phyloP scores from a whole-genome alignment of 2,888 invertebrate species.

The Microchrysa polita region DNA sequence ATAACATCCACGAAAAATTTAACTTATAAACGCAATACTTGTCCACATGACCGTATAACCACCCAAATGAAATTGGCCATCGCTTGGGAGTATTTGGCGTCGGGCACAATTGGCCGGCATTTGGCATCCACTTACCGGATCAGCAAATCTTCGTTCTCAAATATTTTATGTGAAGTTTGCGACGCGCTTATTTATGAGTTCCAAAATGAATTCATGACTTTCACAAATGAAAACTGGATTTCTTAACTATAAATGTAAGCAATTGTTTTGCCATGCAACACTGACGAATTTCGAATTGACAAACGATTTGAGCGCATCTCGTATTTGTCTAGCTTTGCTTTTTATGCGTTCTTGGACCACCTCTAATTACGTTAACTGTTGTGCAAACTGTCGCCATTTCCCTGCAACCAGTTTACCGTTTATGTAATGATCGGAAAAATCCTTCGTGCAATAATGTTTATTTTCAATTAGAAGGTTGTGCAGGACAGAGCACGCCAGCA shows the following conservation, averaged over 20 bases:
- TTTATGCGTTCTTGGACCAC: no score
- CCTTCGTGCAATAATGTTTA: constrained; percentile 9
- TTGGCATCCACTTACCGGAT: constrained; percentile 9
- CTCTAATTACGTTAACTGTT: no score
- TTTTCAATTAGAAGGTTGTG: constrained; percentile 43
- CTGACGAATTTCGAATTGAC: no score
- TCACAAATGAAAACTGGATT: not conserved
- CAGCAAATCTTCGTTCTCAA: not conserved
- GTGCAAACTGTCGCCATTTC: constrained; percentile 34
- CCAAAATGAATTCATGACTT: not conserved
- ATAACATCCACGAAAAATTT: not conserved
- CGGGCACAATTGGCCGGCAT: constrained; percentile 7
- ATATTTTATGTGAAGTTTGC: not conserved
- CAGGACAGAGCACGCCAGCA: constrained; percentile 41
- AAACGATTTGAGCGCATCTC: no score
- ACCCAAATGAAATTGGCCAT: not conserved
- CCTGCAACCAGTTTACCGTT: constrained; percentile 37
- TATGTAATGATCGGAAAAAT: constrained; percentile 29
- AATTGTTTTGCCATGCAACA: no score
- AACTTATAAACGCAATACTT: not conserved
- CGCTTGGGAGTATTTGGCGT: not conserved
- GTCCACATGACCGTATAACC: not conserved
- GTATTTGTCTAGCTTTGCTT: no score
- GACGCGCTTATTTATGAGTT: not conserved
- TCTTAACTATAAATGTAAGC: no score